phyloP scores from a whole-genome alignment of 2,797 vertebrate genomes.

The Lithobates sylvaticus region DNA sequence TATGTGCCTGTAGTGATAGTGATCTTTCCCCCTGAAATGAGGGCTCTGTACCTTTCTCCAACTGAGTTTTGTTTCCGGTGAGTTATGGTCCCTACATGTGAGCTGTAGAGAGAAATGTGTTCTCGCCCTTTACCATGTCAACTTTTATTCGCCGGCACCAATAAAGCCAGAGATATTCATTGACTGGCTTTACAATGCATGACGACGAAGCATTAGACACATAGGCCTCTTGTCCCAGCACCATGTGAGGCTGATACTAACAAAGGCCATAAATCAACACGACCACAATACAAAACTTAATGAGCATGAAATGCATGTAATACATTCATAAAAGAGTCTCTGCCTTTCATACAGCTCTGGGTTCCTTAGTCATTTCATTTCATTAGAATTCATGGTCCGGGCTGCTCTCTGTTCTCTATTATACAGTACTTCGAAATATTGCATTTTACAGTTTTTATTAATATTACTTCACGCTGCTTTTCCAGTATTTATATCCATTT shows the following conservation, averaged over 20 bases:
- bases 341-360: slow-evolving; percentile 1
- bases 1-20: neutral
- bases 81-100: neutral
- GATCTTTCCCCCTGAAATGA: neutral
- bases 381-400: neutral
- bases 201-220: neutral
- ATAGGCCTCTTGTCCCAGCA: neutral
- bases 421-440: too few species aligned
- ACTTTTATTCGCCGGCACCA: slow-evolving; percentile 7
- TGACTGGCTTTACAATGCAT: slow-evolving; percentile 18
- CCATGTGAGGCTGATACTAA: slow-evolving; percentile 7
- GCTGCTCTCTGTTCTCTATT: too few species aligned
- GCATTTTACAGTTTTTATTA: too few species aligned
- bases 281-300: slow-evolving; percentile 13
- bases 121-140: slow-evolving; percentile 18
- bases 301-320: slow-evolving; percentile 34
- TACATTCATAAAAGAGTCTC: slow-evolving; percentile 13
- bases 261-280: neutral
- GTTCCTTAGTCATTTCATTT: slow-evolving; percentile 1
- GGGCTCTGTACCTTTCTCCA: neutral
- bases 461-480: too few species aligned
- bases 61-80: neutral
- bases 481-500: too few species aligned
- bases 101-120: slow-evolving; percentile 9
- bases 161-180: slow-evolving; percentile 16